Conservation (phyloP, 2,113 vertebrate species). For the Paramormyrops kingsleyae region DNA sequence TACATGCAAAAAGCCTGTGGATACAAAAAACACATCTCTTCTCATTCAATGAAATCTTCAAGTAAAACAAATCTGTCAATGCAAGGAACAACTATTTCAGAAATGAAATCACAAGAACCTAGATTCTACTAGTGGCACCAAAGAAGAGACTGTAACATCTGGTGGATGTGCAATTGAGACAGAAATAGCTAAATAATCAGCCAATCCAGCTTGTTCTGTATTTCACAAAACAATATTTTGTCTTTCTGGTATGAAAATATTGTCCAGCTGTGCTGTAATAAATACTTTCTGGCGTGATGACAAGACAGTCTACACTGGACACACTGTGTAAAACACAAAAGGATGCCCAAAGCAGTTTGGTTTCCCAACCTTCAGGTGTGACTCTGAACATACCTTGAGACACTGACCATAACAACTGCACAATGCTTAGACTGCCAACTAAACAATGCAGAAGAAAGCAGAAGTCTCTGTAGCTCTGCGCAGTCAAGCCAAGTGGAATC, state of each 20-base stretch:
- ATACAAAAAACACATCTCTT: neutral
- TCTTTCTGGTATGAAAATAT: neutral
- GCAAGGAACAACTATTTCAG: neutral
- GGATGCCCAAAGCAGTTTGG: neutral
- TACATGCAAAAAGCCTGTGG: neutral
- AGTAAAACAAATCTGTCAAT: neutral
- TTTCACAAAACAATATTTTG: neutral
- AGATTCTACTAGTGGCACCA: neutral
- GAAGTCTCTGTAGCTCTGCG: conserved; percentile 4
- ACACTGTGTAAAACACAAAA: neutral
- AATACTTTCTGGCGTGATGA: neutral
- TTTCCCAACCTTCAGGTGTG: neutral
- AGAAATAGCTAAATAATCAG: neutral
- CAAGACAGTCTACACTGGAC: neutral
- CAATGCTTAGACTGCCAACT: neutral
- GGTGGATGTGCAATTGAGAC: neutral
- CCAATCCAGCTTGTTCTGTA: neutral
- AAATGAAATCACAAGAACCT: neutral
- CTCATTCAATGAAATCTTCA: neutral
- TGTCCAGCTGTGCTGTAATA: neutral
- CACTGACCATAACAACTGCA: neutral
- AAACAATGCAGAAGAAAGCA: neutral
- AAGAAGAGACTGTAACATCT: neutral
- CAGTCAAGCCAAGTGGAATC: conserved; percentile 60
- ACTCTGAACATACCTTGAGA: neutral